Conservation (phyloP, 2,888 invertebrate species). For the Branchinecta sandiegonensis region DNA sequence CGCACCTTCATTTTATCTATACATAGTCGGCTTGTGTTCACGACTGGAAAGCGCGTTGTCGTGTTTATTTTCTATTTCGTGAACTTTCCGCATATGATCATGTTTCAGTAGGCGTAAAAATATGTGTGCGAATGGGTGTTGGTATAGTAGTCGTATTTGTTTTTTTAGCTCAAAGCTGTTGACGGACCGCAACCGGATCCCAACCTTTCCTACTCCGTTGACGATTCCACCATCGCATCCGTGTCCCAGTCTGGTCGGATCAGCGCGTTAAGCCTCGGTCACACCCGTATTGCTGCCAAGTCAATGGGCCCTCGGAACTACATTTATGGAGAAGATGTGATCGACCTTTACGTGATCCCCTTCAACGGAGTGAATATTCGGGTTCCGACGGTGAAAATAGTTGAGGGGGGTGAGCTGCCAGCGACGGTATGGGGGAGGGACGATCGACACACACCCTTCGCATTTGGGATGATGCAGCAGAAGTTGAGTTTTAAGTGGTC, state of each 20-base stretch:
- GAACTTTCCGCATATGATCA: too few species aligned
- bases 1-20: too few species aligned
- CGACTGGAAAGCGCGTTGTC: too few species aligned
- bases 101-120: too few species aligned
- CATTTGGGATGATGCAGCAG: not conserved
- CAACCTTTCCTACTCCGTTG: constrained; percentile 8
- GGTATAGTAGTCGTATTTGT: not conserved
- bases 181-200: constrained; percentile 13
- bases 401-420: constrained; percentile 6
- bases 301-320: not conserved
- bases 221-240: not conserved
- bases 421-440: not conserved
- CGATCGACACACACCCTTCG: not conserved
- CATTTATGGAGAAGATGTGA: not conserved
- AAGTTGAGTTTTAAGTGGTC: constrained; percentile 3
- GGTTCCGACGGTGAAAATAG: not conserved
- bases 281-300: constrained; percentile 1
- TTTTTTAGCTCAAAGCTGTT: not conserved
- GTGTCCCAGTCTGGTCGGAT: not conserved
- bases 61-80: too few species aligned
- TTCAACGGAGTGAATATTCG: constrained; percentile 8
- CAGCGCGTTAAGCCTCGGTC: not conserved
- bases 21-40: too few species aligned
- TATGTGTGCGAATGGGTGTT: too few species aligned
- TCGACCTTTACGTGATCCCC: constrained; percentile 6